phyloP scores from a whole-genome alignment of 2,888 invertebrate species.

The Luperina nickerlii region DNA sequence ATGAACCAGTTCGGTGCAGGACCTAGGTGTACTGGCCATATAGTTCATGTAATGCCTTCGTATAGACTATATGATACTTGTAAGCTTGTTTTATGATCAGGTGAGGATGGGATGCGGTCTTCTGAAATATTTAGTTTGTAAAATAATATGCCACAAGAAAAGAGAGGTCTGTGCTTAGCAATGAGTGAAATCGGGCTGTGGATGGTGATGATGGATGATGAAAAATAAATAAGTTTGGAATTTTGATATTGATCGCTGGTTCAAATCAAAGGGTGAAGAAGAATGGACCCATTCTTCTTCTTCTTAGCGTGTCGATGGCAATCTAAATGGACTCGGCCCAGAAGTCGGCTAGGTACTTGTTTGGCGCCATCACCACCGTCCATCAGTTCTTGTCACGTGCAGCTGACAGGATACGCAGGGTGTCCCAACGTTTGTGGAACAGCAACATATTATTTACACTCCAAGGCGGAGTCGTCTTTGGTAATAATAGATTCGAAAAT shows the following conservation, averaged over 20 bases:
- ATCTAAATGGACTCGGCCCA: too few species aligned
- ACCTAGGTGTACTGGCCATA: constrained; percentile 36
- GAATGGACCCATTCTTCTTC: background rate
- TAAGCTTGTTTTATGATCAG: constrained; percentile 22
- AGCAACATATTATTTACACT: too few species aligned
- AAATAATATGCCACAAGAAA: background rate
- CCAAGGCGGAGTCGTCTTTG: too few species aligned
- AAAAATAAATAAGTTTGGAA: background rate
- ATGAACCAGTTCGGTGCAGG: constrained; percentile 58
- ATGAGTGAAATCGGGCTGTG: background rate
- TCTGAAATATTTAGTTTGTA: background rate
- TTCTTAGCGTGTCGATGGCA: too few species aligned
- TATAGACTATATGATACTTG: constrained; percentile 1
- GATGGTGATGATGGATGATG: background rate
- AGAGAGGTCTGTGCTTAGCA: background rate
- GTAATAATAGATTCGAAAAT: background rate
- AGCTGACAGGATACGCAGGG: too few species aligned
- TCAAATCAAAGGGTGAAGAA: background rate
- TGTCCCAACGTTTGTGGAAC: too few species aligned
- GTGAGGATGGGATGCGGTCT: constrained; percentile 18
- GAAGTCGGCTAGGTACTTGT: too few species aligned
- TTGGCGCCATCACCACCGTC: too few species aligned
- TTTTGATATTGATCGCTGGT: background rate
- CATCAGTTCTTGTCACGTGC: too few species aligned
- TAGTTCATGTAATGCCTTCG: background rate